phyloP scores from a whole-genome alignment of 2,113 vertebrate species.

The Peucedramus taeniatus region DNA sequence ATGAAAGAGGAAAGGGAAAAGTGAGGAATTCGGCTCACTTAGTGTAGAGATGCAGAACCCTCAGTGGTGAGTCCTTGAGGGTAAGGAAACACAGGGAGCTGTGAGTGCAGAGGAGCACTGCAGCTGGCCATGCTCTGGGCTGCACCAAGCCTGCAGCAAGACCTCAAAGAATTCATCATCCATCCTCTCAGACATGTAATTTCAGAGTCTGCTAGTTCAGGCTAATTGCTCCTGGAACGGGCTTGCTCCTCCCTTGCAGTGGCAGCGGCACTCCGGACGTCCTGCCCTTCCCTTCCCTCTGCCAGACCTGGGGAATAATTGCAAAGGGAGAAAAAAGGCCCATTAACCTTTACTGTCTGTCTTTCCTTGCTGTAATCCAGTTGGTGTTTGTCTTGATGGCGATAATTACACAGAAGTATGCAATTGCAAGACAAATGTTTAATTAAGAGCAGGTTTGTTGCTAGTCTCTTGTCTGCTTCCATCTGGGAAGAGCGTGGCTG shows the following conservation, averaged over 20 bases:
- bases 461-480: conserved; percentile 29
- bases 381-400: conserved; percentile 22
- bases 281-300: neutral
- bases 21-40: neutral
- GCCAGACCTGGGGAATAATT: neutral
- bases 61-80: rapidly evolving
- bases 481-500: neutral
- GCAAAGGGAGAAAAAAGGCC: neutral
- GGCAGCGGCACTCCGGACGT: rapidly evolving
- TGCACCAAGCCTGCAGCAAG: neutral
- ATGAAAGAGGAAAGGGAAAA: neutral
- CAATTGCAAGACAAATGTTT: conserved; percentile 42
- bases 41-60: neutral
- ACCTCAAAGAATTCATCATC: neutral
- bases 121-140: neutral
- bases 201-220: neutral
- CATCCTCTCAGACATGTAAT: neutral
- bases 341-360: neutral
- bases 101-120: neutral
- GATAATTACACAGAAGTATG: conserved; percentile 19
- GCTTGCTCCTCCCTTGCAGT: neutral
- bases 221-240: neutral
- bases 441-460: conserved; percentile 28
- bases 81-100: rapidly evolving
- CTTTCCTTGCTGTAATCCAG: neutral